A percentile compares a stretch with the other conserved stretches of the same genome.
These are phyloP conservation scores for Perithous albicinctus DNA, from an alignment of 2,888 invertebrate genomes.

Conservation along the genomic window DNA sequence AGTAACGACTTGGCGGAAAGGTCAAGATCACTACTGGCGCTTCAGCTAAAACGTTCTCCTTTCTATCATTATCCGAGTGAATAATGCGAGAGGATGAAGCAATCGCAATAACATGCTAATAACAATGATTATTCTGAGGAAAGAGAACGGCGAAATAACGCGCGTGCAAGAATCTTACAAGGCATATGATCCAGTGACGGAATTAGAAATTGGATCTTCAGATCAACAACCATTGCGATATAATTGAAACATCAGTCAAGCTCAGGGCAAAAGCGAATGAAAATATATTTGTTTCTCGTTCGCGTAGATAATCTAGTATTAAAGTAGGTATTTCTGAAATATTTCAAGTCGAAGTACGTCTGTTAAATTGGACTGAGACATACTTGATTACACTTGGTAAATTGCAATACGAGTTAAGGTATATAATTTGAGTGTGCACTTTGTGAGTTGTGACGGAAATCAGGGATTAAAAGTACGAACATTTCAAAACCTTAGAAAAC, in stretches of 20 bases:
- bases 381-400: no score
- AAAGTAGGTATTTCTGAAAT: no score
- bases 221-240: no score
- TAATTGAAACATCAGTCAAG: not conserved
- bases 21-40: conserved; percentile 65
- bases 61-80: not conserved
- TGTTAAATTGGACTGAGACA: no score
- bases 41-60: not conserved
- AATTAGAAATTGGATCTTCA: not conserved
- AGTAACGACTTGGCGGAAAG: conserved; percentile 59
- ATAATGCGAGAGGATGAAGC: conserved; percentile 1
- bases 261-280: not conserved
- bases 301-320: no score
- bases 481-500: no score
- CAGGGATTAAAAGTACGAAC: no score
- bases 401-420: no score
- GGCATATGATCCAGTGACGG: not conserved
- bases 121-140: no score
- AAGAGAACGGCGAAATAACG: not conserved
- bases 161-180: not conserved
- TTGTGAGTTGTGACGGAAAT: no score
- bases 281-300: not conserved
- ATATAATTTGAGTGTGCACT: no score
- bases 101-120: not conserved
- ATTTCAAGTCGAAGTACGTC: no score